Base-by-base conservation (phyloP, 2,888 invertebrate species). In the Tinea pellionella region DNA sequence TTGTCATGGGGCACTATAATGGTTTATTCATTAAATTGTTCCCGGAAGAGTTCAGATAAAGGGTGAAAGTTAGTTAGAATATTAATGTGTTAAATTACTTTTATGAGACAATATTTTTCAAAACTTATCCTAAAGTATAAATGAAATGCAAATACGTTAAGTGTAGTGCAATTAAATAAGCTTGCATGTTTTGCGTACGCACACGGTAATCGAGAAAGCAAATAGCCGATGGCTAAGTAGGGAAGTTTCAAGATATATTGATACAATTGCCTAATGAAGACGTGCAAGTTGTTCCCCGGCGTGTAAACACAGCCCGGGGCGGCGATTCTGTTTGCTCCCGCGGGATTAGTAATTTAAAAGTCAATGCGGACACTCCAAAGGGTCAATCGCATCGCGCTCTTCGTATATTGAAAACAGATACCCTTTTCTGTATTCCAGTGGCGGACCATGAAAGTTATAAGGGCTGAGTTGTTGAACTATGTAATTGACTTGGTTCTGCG, bases 341-440 rank as follows among this genome's bases (percentile, higher is more conserved):
- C 84, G 79, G 81, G 84, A 86, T 87, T 86, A 86, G 82, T 84
- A 87, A 87, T 87, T 87, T 87, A 87, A 87, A 87, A 87, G 87
- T 87, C 86, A 87, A 87, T 87, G 85, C 82, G 80, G 82, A 87
- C 83, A 85, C 85, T 86, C 82, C 72, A 81, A 83, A 84, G 84
- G 86, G 86, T 86, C 86, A 86, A 84, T 86, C 86, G 84, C 75
- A 78, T 76, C 74, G 78, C 73, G 71, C 75, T 72, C 68, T 74
- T 77, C 72, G 75, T 74, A 81, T 86, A 86, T 86, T 86, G 85
- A 85, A 86, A 87, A 85, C 83, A 78, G 79, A 84, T 86, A 86
- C 80, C 86, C 86, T 86, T 84, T 83, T 85, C 84, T 82, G 86
- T 86, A 86, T 86, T 86, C 86, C 78, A 75, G 78, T 75, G 80